These are phyloP conservation scores for Drosophila kambysellisi DNA, from an alignment of 2,888 invertebrate species.

Conservation along the genomic window DNA sequence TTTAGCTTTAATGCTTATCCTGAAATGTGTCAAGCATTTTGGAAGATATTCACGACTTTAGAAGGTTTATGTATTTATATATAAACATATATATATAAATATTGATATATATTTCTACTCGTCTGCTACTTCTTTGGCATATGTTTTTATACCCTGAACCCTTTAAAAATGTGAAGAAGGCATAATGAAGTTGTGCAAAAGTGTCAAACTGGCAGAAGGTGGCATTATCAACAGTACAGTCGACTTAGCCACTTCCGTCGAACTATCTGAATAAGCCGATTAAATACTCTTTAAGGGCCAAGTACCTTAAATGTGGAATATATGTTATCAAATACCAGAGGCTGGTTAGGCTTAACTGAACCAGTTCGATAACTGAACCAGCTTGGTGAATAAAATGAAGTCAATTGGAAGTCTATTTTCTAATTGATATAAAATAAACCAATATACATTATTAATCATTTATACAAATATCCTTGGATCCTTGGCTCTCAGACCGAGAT, in stretches of 20 bases:
- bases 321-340: background rate
- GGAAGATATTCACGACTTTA: background rate
- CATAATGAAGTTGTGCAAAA: background rate
- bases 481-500: background rate
- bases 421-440: background rate
- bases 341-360: background rate
- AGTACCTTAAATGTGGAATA: background rate
- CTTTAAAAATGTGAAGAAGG: background rate
- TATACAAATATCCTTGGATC: background rate
- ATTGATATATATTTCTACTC: no score
- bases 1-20: no score
- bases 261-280: background rate
- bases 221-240: background rate
- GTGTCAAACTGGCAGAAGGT: background rate
- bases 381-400: background rate
- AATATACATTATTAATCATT: background rate
- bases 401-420: no score
- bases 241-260: background rate
- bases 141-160: background rate
- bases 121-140: background rate
- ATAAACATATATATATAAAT: no score
- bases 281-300: background rate
- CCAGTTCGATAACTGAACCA: background rate
- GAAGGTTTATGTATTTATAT: no score
- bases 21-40: background rate